Conservation (phyloP, 2,797 vertebrate genomes). For the Pangasius djambal region DNA sequence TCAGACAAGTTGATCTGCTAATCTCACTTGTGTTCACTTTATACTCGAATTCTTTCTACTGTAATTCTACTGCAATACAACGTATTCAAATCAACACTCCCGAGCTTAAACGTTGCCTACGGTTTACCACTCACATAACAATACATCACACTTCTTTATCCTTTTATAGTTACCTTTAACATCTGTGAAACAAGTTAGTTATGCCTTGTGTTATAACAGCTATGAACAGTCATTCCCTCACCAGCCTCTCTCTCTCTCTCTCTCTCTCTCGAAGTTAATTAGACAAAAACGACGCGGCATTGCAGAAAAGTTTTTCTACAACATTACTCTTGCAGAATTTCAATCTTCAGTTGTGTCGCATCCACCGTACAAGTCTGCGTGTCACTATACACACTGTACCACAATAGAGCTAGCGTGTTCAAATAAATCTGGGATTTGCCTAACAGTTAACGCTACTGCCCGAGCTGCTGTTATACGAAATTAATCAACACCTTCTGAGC, state of each 20-base stretch:
- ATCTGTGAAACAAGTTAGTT: too few relatives aligned
- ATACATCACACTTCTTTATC: too few relatives aligned
- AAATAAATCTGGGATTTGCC: background rate
- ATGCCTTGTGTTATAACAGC: too few relatives aligned
- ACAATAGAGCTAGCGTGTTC: background rate
- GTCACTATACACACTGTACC: background rate
- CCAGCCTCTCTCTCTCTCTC: too few relatives aligned
- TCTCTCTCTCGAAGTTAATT: too few relatives aligned
- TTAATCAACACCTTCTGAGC: background rate
- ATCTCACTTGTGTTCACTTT: background rate
- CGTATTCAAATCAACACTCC: too few relatives aligned
- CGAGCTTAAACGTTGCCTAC: background rate
- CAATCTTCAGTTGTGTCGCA: background rate
- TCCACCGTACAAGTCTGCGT: background rate
- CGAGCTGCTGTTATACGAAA: background rate
- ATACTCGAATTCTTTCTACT: background rate
- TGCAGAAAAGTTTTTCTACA: too few relatives aligned
- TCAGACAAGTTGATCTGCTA: too few relatives aligned
- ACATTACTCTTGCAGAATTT: too few relatives aligned
- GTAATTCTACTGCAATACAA: background rate
- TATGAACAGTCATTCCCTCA: too few relatives aligned
- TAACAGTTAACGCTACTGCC: background rate
- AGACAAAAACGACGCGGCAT: too few relatives aligned
- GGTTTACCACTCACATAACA: background rate
- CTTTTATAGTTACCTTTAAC: background rate